Evolutionary conservation across 2,888 invertebrate genomes (phyloP), one percentile per base, ranked within the genome.

Genomic region (Halictus quadricinctus): DNA sequence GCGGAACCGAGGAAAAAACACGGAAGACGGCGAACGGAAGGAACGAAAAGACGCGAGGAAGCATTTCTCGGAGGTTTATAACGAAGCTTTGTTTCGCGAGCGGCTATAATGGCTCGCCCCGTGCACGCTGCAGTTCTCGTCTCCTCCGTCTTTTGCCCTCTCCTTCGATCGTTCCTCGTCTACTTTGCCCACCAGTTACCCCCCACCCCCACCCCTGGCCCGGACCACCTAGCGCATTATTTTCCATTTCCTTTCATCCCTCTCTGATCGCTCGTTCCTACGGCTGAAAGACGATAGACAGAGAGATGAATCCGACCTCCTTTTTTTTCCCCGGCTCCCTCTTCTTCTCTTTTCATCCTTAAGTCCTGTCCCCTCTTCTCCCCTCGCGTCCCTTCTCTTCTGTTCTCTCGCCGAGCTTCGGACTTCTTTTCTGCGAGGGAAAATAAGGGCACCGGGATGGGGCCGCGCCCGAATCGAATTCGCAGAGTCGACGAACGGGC

Each of bases 81-180:
- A 92, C 90, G 91, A 91, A 91, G 89, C 89, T 91, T 90, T 92
- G 91, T 91, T 92, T 92, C 87, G 88, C 90, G 87, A 91, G 88
- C 88, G 88, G 87, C 91, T 92, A 93, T 92, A 92, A 92, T 91
- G 91, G 66, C 84, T 87, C 84, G 79, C 77, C 77, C 50, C 78
- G 70, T 78, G 82, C 87, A 86, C 87, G 86, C 88, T 89, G 90
- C 91, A 90, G 92, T 90, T 90, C 90, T 88, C 88, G 84, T n/a
- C 88, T 87, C 87, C 87, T 87, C 90, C 89, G 29, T 64, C 64
- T 64, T 58, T 64, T 29, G 90, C 93, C 90, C 91, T 91, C 91
- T 91, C 92, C 93, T 92, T 87, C 86, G 90, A 69, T 41, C 91
- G 89, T 89, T 87, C 88, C 85, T 84, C 83, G 73, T 73, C 72